A percentile compares a stretch with the other conserved stretches of the same genome.
These are phyloP conservation scores for Pseudococcus jackbeardsleyi DNA, from an alignment of 2,888 invertebrate species.

Conservation along the genomic window DNA sequence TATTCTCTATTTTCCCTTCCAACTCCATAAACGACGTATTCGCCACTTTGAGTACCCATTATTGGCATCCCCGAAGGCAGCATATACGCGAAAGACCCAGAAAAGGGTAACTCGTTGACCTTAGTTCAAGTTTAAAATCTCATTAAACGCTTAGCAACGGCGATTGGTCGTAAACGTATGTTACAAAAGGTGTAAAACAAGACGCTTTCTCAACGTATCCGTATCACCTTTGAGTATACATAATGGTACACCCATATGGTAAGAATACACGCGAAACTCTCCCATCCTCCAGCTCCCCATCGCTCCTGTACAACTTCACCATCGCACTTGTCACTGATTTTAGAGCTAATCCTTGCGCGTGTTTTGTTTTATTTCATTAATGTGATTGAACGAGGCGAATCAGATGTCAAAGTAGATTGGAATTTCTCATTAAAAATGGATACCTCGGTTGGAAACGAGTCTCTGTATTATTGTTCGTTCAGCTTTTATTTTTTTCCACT, in stretches of 20 bases:
- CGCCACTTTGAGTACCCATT: no score
- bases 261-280: no score
- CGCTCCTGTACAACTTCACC: neutral
- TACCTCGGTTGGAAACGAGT: neutral
- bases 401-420: constrained; percentile 31
- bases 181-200: constrained; percentile 15
- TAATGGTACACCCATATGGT: neutral
- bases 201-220: neutral
- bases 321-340: neutral
- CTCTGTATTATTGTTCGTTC: neutral
- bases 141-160: neutral
- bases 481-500: neutral
- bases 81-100: neutral
- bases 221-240: neutral
- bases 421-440: constrained; percentile 53
- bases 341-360: neutral
- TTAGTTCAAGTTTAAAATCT: constrained; percentile 12
- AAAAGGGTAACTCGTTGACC: constrained; percentile 22
- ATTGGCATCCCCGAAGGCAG: neutral
- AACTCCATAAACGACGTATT: no score
- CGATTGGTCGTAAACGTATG: neutral
- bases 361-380: constrained; percentile 38
- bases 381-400: constrained; percentile 34
- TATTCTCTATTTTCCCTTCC: no score
- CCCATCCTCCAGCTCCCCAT: no score